Conservation (phyloP, 2,797 vertebrate species). For the Acipenser oxyrinchus region DNA sequence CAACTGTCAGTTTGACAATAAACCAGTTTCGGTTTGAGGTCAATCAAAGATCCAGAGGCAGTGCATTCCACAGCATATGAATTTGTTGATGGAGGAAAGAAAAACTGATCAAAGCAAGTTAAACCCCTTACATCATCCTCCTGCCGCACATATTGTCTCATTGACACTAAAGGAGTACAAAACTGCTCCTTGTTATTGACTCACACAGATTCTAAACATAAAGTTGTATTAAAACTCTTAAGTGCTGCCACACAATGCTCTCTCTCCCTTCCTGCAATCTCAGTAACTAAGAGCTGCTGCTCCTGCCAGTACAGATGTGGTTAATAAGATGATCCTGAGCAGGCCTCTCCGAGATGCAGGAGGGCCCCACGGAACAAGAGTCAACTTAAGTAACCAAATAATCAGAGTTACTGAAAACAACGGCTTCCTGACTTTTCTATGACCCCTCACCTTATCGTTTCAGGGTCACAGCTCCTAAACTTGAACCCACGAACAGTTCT, state of each 20-base stretch:
- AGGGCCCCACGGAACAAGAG: conserved; percentile 28
- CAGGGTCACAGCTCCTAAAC: conserved; percentile 53
- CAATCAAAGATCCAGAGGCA: background rate
- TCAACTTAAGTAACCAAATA: conserved; percentile 66
- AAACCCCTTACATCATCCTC: conserved; percentile 19
- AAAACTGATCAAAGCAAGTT: background rate
- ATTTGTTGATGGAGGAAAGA: conserved; percentile 2
- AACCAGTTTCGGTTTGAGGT: background rate
- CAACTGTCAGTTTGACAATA: too few species aligned
- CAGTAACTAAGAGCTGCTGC: conserved; percentile 15
- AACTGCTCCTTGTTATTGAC: conserved; percentile 36
- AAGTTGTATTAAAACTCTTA: background rate
- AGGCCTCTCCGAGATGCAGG: conserved; percentile 34
- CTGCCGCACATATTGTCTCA: conserved; percentile 22
- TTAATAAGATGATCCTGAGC: conserved; percentile 52
- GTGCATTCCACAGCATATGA: background rate
- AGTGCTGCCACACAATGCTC: conserved; percentile 1
- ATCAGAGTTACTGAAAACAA: conserved; percentile 68
- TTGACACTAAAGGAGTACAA: conserved; percentile 28
- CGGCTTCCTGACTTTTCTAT: conserved; percentile 59
- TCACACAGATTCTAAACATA: conserved; percentile 31
- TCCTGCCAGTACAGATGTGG: conserved; percentile 43
- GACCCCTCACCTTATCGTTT: conserved; percentile 60
- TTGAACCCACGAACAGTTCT: conserved; percentile 53
- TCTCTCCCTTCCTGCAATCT: conserved; percentile 15